Percentiles rank a stretch among this genome's conserved stretches.
phyloP scores from a whole-genome alignment of 2,113 vertebrate species.

The Chroicocephalus ridibundus region DNA sequence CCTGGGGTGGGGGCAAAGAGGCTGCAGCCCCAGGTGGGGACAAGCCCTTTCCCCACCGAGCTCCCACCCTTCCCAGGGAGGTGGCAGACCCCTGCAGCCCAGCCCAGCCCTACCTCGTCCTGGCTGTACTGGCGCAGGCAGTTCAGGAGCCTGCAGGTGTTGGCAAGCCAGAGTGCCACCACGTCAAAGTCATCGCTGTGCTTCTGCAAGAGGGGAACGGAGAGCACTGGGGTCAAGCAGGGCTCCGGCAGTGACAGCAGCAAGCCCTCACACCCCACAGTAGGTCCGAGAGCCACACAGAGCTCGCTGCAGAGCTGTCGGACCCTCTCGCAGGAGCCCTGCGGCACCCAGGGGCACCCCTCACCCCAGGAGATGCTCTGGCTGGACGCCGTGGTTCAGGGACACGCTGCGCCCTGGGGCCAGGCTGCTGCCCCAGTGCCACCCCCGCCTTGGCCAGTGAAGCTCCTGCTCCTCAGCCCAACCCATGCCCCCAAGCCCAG shows the following conservation, averaged over 20 bases:
- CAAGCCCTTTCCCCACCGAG: background rate
- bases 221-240: background rate
- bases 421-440: background rate
- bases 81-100: background rate
- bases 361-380: background rate
- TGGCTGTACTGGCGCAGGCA: slow-evolving; percentile 74
- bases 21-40: background rate
- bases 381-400: background rate
- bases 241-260: background rate
- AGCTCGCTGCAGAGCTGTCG: background rate
- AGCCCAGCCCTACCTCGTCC: background rate
- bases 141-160: slow-evolving; percentile 72
- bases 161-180: slow-evolving; percentile 79
- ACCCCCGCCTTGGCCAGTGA: background rate
- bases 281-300: fast-evolving
- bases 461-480: background rate
- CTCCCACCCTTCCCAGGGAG: background rate
- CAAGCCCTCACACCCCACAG: fast-evolving
- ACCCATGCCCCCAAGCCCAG: background rate
- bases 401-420: background rate
- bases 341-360: background rate
- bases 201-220: slow-evolving; percentile 55
- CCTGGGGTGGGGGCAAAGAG: too few relatives aligned
- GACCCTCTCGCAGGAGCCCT: background rate
- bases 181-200: slow-evolving; percentile 59